Evolutionary conservation across 2,113 vertebrate species (phyloP).

Genomic region (Acrocephalus arundinaceus): DNA sequence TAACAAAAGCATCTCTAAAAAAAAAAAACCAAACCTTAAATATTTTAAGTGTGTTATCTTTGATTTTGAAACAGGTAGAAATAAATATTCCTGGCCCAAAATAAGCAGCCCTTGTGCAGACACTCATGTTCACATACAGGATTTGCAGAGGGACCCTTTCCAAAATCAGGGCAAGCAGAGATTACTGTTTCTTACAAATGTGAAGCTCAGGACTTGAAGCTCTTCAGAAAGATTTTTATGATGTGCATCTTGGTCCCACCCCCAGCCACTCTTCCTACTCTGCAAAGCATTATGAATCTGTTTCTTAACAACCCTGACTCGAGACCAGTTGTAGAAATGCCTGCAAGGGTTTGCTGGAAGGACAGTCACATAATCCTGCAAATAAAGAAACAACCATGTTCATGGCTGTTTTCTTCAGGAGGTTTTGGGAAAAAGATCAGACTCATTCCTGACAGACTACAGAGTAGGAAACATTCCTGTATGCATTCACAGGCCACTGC

Average conservation of each 20-base stretch:
- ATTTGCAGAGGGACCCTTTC: background rate
- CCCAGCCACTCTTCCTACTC: background rate
- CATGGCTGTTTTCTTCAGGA: background rate
- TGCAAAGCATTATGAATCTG: background rate
- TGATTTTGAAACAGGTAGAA: background rate
- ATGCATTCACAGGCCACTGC: background rate
- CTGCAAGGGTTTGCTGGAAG: background rate
- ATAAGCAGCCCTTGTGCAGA: background rate
- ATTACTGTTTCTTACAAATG: background rate
- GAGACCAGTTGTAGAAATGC: background rate
- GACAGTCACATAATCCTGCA: background rate
- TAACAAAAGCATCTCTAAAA: background rate
- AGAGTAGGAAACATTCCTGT: background rate
- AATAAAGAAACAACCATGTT: background rate
- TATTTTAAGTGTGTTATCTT: background rate
- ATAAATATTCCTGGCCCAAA: background rate
- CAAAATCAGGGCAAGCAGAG: background rate
- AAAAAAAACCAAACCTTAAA: accelerated
- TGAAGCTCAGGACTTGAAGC: background rate
- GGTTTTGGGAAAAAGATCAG: background rate
- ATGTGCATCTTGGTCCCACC: background rate
- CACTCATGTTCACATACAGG: background rate
- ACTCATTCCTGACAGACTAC: background rate
- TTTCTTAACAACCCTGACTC: background rate
- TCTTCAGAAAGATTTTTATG: background rate